Base-by-base conservation (phyloP, 2,888 invertebrate genomes). In the Rotaria magnacalcarata region DNA sequence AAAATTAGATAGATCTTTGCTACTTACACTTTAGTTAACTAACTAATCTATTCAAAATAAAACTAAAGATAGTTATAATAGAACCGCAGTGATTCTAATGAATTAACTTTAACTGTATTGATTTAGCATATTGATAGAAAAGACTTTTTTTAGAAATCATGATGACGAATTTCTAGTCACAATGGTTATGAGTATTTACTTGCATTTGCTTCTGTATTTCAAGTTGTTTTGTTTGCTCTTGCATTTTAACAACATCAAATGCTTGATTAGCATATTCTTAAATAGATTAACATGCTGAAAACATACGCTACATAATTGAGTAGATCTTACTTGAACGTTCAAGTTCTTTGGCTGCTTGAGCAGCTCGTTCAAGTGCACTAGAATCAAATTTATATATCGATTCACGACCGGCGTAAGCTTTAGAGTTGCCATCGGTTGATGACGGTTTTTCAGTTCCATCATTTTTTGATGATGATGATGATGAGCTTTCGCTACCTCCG, bases 341-440 rank as follows among this genome's bases (percentile, higher is more conserved):
- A 87, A 99, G 93, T 85, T 97, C 96, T 90, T 94, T 95, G 7
- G 99, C 99, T 10, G 99, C 98, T 90, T 95, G 94, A 0, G 99
- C 99, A 16, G 54, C 19, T 54, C 21, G 93, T 92, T 99, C 99
- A 88, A 99, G 92, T 11, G 99, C 98, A 85, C 96, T 94, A 0
- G 99, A 99, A 92, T 99, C 99, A 89, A 93, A 93, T 21, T 92
- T 90, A 89, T 93, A 93, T 34, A 92, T 91, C 88, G 90, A 91
- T 85, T 89, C 88, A 67, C 87, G 84, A 24, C 86, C 87, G 27
- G 85, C 74, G n/a, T 84, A 86, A 11, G 0, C 3, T 47, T 88
- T 75, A 14, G 43, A 21, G 24, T 75, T 52, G 19, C 50, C 19
- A 19, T 84, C 58, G 21, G 7, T 11, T 43, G 87, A 87, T 84